These are phyloP conservation scores for Ceratina australensis DNA, from an alignment of 1,140 invertebrate genomes.

Conservation along the genomic window DNA sequence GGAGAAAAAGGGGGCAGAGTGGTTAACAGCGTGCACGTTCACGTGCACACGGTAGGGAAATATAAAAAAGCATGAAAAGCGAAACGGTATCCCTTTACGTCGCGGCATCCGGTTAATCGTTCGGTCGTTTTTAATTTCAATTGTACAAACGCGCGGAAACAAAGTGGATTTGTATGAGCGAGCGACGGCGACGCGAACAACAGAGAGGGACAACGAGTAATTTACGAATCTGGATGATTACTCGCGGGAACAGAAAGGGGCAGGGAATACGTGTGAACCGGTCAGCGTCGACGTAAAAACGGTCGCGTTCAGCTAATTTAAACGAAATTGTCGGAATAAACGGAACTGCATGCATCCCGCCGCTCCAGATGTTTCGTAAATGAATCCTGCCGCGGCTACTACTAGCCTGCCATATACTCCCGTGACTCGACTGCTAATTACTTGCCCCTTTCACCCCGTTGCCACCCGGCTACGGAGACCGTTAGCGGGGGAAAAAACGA, in stretches of 20 bases:
- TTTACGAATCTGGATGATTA: conserved; percentile 67
- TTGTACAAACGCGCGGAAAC: conserved; percentile 36
- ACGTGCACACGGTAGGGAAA: not conserved
- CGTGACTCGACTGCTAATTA: conserved; percentile 58
- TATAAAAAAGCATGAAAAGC: not conserved
- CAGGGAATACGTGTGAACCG: conserved; percentile 73
- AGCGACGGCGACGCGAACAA: conserved; percentile 16
- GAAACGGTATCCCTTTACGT: not conserved
- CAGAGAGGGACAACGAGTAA: conserved; percentile 47
- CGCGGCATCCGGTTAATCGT: conserved; percentile 15
- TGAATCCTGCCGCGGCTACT: conserved; percentile 64
- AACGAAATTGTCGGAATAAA: conserved; percentile 77
- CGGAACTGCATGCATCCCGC: conserved; percentile 77
- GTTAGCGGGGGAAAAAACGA: conserved; percentile 30
- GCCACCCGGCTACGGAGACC: conserved; percentile 3
- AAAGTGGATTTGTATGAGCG: conserved; percentile 55
- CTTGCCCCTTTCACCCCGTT: conserved; percentile 19
- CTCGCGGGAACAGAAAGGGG: conserved; percentile 56
- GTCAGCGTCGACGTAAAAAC: conserved; percentile 74
- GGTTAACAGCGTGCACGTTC: not conserved
- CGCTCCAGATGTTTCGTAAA: conserved; percentile 75
- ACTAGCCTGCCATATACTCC: conserved; percentile 46
- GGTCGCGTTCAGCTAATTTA: conserved; percentile 74
- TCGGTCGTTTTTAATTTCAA: conserved; percentile 31
- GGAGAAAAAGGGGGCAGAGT: too few relatives aligned